Conservation (phyloP, 1,140 invertebrate genomes). For the Trichonephila clavipes region DNA sequence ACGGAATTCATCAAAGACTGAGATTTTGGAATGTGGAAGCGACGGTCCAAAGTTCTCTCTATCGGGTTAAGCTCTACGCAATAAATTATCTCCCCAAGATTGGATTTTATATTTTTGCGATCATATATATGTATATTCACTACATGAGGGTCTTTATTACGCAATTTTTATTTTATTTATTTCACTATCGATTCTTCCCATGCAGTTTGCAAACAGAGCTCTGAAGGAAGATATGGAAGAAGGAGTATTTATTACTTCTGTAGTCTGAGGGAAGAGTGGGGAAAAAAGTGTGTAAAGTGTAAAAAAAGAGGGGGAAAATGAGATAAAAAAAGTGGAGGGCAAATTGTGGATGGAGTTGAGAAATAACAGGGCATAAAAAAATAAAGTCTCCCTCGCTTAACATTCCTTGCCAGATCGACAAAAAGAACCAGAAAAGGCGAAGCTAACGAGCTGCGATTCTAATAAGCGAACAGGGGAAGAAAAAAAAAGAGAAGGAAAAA, state of each 20-base stretch:
- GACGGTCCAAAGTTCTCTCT: neutral
- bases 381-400: slow-evolving; percentile 20
- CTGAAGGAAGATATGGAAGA: neutral
- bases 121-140: too few species aligned
- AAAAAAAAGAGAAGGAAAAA: neutral
- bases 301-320: neutral
- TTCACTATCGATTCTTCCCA: slow-evolving; percentile 44
- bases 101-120: neutral
- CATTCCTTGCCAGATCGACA: slow-evolving; percentile 13
- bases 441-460: slow-evolving; percentile 68
- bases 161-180: neutral
- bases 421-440: slow-evolving; percentile 47
- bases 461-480: slow-evolving; percentile 49
- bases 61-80: neutral
- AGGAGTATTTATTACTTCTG: slow-evolving; percentile 64
- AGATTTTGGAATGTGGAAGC: neutral
- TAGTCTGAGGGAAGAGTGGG: neutral
- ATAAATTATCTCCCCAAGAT: slow-evolving; percentile 50
- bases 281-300: neutral
- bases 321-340: slow-evolving; percentile 47
- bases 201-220: slow-evolving; percentile 69
- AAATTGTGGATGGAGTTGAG: slow-evolving; percentile 60
- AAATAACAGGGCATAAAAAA: slow-evolving; percentile 49
- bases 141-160: neutral
- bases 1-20: slow-evolving; percentile 22